These are phyloP conservation scores for Nothobranchius furzeri DNA, from an alignment of 2,113 vertebrate species.

Conservation along the genomic window DNA sequence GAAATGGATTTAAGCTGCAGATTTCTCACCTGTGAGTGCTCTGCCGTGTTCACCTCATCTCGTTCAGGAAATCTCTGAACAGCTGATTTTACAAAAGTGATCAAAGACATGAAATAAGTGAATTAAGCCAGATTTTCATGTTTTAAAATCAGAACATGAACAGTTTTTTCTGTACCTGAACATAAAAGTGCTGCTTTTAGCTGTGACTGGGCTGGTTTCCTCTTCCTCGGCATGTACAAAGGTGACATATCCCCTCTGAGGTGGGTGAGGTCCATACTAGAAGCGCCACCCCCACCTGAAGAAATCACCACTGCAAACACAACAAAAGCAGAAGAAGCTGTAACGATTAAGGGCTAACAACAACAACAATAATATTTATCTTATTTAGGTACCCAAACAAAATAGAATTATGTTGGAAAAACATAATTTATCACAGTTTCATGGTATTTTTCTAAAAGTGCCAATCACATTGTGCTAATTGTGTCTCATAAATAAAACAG, in stretches of 20 bases:
- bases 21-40: slow-evolving; percentile 47
- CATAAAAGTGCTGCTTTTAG: slow-evolving; percentile 46
- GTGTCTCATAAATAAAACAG: too few species aligned
- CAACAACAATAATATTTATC: too few species aligned
- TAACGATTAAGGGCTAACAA: too few species aligned
- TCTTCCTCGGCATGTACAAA: slow-evolving; percentile 70
- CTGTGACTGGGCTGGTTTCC: slow-evolving; percentile 69
- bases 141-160: background rate
- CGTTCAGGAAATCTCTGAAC: slow-evolving; percentile 52
- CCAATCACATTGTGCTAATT: too few species aligned
- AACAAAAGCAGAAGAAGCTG: background rate
- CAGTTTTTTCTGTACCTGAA: slow-evolving; percentile 47
- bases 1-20: background rate
- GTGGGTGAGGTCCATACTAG: slow-evolving; percentile 61
- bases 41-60: slow-evolving; percentile 39
- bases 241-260: slow-evolving; percentile 63
- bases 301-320: slow-evolving; percentile 30
- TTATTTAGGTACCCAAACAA: too few species aligned
- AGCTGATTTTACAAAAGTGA: slow-evolving; percentile 19
- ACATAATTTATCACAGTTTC: too few species aligned
- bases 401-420: too few species aligned
- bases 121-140: background rate
- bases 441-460: too few species aligned
- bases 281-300: slow-evolving; percentile 2
- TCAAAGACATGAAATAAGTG: background rate